Base-by-base conservation (phyloP, 2,113 vertebrate species). In the Centropus unirufus region DNA sequence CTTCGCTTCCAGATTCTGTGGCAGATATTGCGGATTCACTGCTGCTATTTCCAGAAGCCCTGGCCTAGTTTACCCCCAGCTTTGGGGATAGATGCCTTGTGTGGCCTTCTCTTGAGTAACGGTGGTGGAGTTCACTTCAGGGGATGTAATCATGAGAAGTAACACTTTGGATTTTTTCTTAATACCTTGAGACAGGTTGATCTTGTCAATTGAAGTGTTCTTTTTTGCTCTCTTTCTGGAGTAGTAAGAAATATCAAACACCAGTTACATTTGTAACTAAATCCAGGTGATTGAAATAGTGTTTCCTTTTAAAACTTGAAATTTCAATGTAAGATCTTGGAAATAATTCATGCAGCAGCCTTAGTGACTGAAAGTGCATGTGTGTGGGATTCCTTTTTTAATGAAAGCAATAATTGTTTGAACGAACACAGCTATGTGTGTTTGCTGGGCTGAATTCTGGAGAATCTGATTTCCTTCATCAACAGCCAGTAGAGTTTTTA, bases 41-140 rank as follows among this genome's bases (percentile, higher is more conserved):
- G 75, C 85, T 86, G 63, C 92, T 95, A 74, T 92, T 96, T 95
- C 75, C 90, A 80, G 92, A 82, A 90, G 68, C 55, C 39, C 29
- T 96, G 93, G 91, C 83, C 87, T 95, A 58, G 63, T 95, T 95
- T 88, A 62, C 64, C 47, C 55, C 75, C 52, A 80, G 93, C 93
- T 95, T 93, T 92, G 89, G 75, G 75, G 72, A 85, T 52, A 88
- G 86, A 30, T 90, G 83, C 29, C 36, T 87, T 90, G 42, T 69
- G n/a, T 61, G 58, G 73, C 51, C 82, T 94, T 94, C 90, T 75
- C 78, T 90, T 77, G 39, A 94, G 57, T 80, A 93, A 69, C 44
- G 84, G 42, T 94, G 66, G 83, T 96, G 39, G 46, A 92, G 61
- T 95, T 92, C 62, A 57, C 36, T 83, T 95, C 57, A 88, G 88